Evolutionary conservation across 2,113 vertebrate species (phyloP).

Genomic region (Meleagris gallopavo): DNA sequence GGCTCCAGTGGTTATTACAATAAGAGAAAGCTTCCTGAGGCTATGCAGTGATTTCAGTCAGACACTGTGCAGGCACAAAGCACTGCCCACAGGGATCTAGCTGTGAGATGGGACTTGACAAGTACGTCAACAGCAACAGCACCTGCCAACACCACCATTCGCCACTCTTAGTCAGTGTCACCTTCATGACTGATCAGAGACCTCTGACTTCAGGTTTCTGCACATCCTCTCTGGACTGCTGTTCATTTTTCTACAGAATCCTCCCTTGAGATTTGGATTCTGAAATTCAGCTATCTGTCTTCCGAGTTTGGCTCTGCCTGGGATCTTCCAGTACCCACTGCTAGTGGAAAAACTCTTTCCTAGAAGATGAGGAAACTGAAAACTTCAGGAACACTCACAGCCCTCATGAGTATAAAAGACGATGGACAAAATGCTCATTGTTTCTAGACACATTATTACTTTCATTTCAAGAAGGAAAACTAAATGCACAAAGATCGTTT

Average conservation of each 20-base stretch:
- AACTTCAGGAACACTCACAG: background rate
- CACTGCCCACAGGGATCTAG: background rate
- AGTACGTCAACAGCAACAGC: rapidly evolving
- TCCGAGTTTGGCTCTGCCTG: too few relatives aligned
- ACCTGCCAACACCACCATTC: background rate
- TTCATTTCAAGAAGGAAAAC: background rate
- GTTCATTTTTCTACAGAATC: background rate
- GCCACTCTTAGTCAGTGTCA: too few relatives aligned
- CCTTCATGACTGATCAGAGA: background rate
- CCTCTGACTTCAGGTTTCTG: background rate
- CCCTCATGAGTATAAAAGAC: rapidly evolving
- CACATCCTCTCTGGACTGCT: rapidly evolving
- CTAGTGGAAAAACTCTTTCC: background rate
- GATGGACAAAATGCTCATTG: background rate
- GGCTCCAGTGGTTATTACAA: background rate
- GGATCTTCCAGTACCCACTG: background rate
- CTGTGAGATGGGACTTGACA: background rate
- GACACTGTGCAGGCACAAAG: background rate
- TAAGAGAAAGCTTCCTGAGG: background rate
- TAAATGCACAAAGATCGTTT: background rate
- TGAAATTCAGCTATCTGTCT: background rate
- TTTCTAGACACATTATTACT: background rate
- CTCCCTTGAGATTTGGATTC: background rate
- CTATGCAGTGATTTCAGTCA: background rate
- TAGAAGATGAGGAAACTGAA: background rate